Base-by-base conservation (phyloP, 1,140 invertebrate genomes). In the Drosophila cardini region DNA sequence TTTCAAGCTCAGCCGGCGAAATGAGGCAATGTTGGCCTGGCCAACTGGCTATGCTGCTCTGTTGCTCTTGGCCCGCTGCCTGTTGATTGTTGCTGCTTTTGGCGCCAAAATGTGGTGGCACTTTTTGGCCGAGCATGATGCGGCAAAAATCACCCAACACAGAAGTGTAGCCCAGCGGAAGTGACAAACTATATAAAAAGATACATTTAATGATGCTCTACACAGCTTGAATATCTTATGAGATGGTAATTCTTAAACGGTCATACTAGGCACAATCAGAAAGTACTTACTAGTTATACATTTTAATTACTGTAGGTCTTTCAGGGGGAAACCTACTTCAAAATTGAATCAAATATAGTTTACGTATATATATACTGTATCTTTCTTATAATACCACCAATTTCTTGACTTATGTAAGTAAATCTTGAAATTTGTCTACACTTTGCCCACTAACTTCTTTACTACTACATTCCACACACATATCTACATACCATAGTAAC, bases 1-100 rank as follows among this genome's bases (percentile, higher is more conserved):
- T 91, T 91, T 91, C 90, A 86, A 86, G 85, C 82, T 80, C 81
- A 83, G 80, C 80, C 80, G 83, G 84, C 84, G 79, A 86, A 86
- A 78, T 86, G 82, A 86, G 82, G 82, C 83, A 87, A 85, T 85
- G 83, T 62, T 69, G 53, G 42, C 63, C 52, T 65, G 62, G 56
- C 53, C 58, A 61, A 55, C 56, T 69, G 64, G 18, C 65, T 48
- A 18, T n/a, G 52, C 43, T 65, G 50, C 43, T 46, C 21, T 10
- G 56, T 38, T 77, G 43, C 56, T 52, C 70, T 67, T 72, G 52
- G 43, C 43, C 15, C 43, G 42, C 40, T 56, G 53, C 18, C 42
- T 61, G 10, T 36, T 62, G 52, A 38, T 55, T 58, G 65, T 53
- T 38, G 72, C 61, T 42, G 48, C 61, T 62, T 81, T 84, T 81